Conservation (phyloP, 2,888 invertebrate genomes). For the Ectemnius continuus region DNA sequence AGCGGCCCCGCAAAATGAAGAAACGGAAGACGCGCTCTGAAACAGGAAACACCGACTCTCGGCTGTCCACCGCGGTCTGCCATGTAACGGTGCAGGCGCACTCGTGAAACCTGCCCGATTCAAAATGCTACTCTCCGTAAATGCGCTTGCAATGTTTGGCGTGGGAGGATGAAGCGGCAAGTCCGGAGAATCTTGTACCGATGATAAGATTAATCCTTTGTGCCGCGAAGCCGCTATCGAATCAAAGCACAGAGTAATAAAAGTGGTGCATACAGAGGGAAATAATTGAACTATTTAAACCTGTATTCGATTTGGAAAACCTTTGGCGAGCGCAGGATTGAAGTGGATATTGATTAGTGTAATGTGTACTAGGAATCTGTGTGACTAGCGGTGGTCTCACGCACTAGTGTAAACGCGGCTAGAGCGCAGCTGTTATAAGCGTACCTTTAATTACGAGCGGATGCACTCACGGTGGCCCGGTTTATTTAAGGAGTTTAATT, state of each 20-base stretch:
- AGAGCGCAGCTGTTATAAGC: neutral
- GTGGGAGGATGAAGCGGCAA: neutral
- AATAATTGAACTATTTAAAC: too few relatives aligned
- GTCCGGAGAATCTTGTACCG: too few relatives aligned
- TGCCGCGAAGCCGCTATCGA: too few relatives aligned
- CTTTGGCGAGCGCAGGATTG: too few relatives aligned
- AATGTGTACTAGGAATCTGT: neutral
- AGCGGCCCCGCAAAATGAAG: constrained; percentile 26
- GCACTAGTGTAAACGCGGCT: neutral
- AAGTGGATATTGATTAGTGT: neutral
- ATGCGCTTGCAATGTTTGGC: neutral
- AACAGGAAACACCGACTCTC: constrained; percentile 15
- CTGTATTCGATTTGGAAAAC: too few relatives aligned
- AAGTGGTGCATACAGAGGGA: too few relatives aligned
- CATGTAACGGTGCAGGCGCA: neutral
- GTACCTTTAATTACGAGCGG: neutral
- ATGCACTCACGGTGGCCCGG: neutral
- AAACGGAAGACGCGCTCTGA: constrained; percentile 18
- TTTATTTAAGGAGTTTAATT: constrained; percentile 2
- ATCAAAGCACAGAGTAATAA: too few relatives aligned
- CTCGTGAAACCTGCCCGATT: neutral
- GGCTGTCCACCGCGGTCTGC: constrained; percentile 14
- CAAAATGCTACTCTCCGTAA: neutral
- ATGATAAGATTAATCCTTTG: too few relatives aligned
- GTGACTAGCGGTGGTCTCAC: neutral